phyloP scores from a whole-genome alignment of 1,140 invertebrate genomes.

The Ceratina calcarata region DNA sequence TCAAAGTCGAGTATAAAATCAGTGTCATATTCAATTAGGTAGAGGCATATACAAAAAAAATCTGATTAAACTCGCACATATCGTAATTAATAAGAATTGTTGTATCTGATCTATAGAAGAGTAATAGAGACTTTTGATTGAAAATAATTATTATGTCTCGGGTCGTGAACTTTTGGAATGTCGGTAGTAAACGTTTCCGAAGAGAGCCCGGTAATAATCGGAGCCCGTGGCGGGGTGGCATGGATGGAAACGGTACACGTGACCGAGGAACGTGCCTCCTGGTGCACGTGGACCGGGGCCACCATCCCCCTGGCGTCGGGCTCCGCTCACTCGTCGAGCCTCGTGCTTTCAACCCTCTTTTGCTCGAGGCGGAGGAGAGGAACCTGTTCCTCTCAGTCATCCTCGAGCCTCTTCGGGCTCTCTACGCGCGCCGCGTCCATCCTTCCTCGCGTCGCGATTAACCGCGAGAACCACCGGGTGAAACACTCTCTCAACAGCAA shows the following conservation, averaged over 20 bases:
- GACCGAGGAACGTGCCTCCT: slow-evolving; percentile 73
- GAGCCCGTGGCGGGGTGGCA: slow-evolving; percentile 25
- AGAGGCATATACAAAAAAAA: too few relatives aligned
- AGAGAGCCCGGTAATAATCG: background rate
- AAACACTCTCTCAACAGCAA: background rate
- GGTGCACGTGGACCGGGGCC: slow-evolving; percentile 70
- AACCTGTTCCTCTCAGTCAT: slow-evolving; percentile 62
- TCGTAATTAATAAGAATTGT: too few relatives aligned
- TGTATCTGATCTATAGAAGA: too few relatives aligned
- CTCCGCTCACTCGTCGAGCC: slow-evolving; percentile 47
- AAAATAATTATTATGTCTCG: too few relatives aligned
- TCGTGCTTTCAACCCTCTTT: slow-evolving; percentile 63
- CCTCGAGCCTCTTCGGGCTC: slow-evolving; percentile 55
- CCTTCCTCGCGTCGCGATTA: slow-evolving; percentile 3
- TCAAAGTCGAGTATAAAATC: too few relatives aligned
- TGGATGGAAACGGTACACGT: slow-evolving; percentile 66
- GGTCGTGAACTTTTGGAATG: too few relatives aligned
- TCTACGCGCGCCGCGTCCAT: slow-evolving; percentile 36
- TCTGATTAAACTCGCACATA: too few relatives aligned
- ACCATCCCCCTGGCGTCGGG: slow-evolving; percentile 46
- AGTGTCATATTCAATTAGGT: too few relatives aligned
- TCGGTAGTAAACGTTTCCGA: too few relatives aligned
- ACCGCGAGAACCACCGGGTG: background rate
- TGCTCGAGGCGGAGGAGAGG: slow-evolving; percentile 56
- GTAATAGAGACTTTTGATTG: too few relatives aligned